Evolutionary conservation across 2,113 vertebrate species (phyloP), one percentile per base, ranked within the genome.

Genomic region (Lucifuga dentata): DNA sequence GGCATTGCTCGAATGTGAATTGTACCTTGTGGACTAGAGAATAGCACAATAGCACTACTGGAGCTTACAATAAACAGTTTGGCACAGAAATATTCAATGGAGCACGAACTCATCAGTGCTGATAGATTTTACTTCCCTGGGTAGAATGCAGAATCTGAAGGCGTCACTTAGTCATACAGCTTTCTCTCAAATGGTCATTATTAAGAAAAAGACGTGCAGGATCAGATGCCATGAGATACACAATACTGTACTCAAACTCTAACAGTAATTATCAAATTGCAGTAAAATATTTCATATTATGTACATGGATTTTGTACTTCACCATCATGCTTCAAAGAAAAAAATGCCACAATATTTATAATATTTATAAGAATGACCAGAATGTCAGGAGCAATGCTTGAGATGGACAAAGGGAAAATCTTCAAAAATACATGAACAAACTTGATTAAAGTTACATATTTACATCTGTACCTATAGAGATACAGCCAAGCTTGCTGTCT

Each of bases 1-100:
- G 53, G 51, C 78, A 63, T 77, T 85, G 76, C 87, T 88, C 80
- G 86, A 90, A 87, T 77, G 78, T 79, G 83, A 91, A 89, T 88
- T 83, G 75, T 71, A 78, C 71, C 62, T 52, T 40, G 33, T 38
- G 66, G 72, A 89, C 86, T 71, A 68, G 73, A 86, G 88, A 87
- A 90, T 48, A 88, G 81, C 74, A 88, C 76, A 86, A 83, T 78
- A 76, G 83, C 73, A 76, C 50, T 57, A 63, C 57, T 68, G 64
- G 56, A 65, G 65, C 77, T 84, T 81, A 81, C 81, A 87, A 85
- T 81, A 78, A 80, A 83, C 73, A 58, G 66, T 77, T 73, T 76
- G 84, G 75, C 56, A 66, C 50, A 12, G 76, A 76, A 74, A 79
- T 80, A 76, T 86, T 82, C 76, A 20, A 71, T 51, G 63, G 85